Base-by-base conservation (phyloP, 2,888 invertebrate genomes). In the Drosophila pegasa region DNA sequence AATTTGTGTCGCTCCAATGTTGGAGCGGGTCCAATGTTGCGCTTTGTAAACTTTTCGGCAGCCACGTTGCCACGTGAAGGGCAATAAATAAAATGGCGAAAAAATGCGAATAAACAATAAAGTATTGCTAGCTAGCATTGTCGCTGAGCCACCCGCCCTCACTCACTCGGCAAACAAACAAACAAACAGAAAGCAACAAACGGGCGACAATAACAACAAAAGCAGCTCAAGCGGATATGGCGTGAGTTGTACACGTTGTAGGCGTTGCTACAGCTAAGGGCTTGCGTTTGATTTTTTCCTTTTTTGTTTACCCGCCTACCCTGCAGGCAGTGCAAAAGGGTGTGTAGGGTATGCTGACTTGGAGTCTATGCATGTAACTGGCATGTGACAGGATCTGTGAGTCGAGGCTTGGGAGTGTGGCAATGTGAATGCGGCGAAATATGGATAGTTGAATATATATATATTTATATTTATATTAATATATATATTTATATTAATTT, bases 101-200 rank as follows among this genome's bases (percentile, higher is more conserved):
- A 87, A 83, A 78, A 86, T 84, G 87, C 88, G 83, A 84, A 83
- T 63, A 83, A 72, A 88, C 88, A 78, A 84, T 88, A 82, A 88
- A 83, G 75, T 80, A 88, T 88, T 76, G 71, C 78, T 68, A 57
- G 55, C 67, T 54, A 64, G 60, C 61, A 57, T 74, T 78, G 67
- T 68, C 58, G 71, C 35, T 70, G 65, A 2, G 2, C 25, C n/a
- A 18, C 10, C 47, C 14, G 4, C 8, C 27, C 45, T n/a, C 14
- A 9, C 20, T 7, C 16, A 29, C 27, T 59, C 16, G 40, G 48
- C 73, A 57, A 68, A 45, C 73, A 63, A 75, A 78, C 71, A 81
- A 80, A 62, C 61, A 55, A 57, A 59, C 68, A 54, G 62, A 48
- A 62, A 58, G n/a, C 57, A 76, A 66, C 56, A 60, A 65, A 67